phyloP scores from a whole-genome alignment of 2,797 vertebrate genomes.

The Luscinia megarhynchos region DNA sequence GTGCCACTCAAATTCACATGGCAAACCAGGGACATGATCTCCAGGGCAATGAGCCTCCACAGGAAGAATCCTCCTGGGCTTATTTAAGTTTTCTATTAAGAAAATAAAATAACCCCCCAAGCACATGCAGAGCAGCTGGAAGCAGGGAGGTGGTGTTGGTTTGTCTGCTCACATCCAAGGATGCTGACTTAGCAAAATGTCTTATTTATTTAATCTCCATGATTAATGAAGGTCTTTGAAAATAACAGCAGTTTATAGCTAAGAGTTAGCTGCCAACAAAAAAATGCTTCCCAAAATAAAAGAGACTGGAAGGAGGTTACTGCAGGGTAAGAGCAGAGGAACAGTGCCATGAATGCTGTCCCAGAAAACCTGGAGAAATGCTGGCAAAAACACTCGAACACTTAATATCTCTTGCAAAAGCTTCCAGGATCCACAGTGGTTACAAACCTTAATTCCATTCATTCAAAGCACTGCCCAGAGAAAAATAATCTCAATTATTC shows the following conservation, averaged over 20 bases:
- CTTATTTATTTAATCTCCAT: not conserved
- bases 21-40: not conserved
- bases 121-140: not conserved
- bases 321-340: not conserved
- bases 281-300: not conserved
- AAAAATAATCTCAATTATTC: not conserved
- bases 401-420: not conserved
- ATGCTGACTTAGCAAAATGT: not conserved
- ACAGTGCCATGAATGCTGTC: not conserved
- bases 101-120: not conserved
- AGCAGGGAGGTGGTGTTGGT: not conserved
- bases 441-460: not conserved
- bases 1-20: rapidly evolving
- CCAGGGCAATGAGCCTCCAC: not conserved
- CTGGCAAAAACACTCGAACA: not conserved
- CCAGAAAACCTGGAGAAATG: not conserved
- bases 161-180: not conserved
- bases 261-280: not conserved
- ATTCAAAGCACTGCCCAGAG: not conserved
- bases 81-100: not conserved
- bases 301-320: not conserved
- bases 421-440: not conserved
- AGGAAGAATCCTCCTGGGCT: not conserved
- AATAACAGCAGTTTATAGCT: not conserved
- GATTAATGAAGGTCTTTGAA: not conserved